Evolutionary conservation across 2,888 invertebrate genomes (phyloP), one percentile per base, ranked within the genome.

Genomic region (Tyria jacobaeae): DNA sequence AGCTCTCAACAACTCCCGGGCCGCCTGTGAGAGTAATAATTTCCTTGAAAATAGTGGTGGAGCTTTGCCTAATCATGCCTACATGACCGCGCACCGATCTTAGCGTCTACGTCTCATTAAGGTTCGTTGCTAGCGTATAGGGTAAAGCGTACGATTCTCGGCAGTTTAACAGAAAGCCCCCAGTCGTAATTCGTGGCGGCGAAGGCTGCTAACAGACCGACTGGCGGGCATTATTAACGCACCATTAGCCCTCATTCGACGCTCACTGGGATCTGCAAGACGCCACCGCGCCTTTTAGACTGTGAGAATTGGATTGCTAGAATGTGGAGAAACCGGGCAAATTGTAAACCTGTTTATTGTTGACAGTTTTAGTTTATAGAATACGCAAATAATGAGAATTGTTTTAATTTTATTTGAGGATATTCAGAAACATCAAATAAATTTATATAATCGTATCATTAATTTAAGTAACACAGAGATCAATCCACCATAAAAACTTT

Each of bases 171-270:
- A 84, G 87, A 87, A 84, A 86, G 83, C 85, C 81, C 81, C 79
- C 78, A 82, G 81, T 85, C 89, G 88, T 90, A 88, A 89, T 83
- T 91, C 87, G 84, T 83, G 81, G 80, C 82, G 81, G 80, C 78
- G 83, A 80, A 83, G 84, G 84, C 83, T 82, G 87, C 84, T 88
- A 86, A 87, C 86, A 86, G 87, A 86, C 79, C 84, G 85, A 87
- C 88, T 87, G 87, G 84, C 83, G 84, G 78, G 85, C 87, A 87
- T 91, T 91, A 91, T 89, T 87, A 90, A 89, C 90, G 89, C 86
- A 70, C 89, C 90, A 91, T 91, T 91, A 91, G 89, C 84, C 85
- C 82, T 84, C 86, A 82, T 88, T 89, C 90, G 86, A 82, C 78
- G 85, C 84, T 82, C 77, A 75, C 75, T 71, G 77, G 79, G 79